Conservation (phyloP, 2,888 invertebrate species). For the Microdon myrmicae region DNA sequence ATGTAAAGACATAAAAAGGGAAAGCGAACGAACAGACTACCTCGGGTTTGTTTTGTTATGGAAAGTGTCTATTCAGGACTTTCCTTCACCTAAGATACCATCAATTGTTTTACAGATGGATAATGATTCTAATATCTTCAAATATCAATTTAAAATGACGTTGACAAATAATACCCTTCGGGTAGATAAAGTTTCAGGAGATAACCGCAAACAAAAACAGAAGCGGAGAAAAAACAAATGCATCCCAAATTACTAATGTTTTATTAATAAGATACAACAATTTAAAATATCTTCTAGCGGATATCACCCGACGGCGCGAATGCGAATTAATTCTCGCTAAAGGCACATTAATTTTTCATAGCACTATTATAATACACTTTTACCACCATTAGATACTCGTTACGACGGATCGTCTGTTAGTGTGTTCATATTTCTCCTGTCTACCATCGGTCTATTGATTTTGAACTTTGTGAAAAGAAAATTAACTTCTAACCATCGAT, state of each 20-base stretch:
- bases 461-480: slow-evolving; percentile 3
- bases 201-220: not conserved
- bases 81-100: too few species aligned
- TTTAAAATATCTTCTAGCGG: too few species aligned
- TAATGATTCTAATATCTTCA: too few species aligned
- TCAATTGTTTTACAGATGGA: too few species aligned
- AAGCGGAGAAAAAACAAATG: slow-evolving; percentile 1
- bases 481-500: slow-evolving; percentile 20
- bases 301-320: not conserved
- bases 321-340: not conserved
- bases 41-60: too few species aligned
- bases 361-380: slow-evolving; percentile 28
- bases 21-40: too few species aligned
- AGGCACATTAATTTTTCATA: slow-evolving; percentile 1
- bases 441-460: slow-evolving; percentile 17
- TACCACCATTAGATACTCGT: slow-evolving; percentile 23
- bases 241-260: slow-evolving; percentile 5
- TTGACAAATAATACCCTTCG: too few species aligned
- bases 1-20: too few species aligned
- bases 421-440: too few species aligned
- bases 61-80: too few species aligned
- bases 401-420: slow-evolving; percentile 6
- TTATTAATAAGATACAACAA: slow-evolving; percentile 12
- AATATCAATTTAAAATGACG: too few species aligned
- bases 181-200: too few species aligned